Conservation (phyloP, 2,797 vertebrate genomes). For the Chanos chanos region DNA sequence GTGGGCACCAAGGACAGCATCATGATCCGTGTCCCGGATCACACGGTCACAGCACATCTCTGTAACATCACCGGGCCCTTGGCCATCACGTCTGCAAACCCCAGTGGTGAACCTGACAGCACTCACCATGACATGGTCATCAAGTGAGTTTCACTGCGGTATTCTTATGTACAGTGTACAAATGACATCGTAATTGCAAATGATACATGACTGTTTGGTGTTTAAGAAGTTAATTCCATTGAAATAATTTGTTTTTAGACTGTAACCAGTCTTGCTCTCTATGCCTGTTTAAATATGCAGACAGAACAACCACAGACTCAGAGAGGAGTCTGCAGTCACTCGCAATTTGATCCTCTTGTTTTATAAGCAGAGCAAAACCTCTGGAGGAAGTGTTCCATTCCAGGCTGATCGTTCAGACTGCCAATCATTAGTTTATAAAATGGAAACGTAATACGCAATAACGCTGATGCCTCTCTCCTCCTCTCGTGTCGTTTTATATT, state of each 20-base stretch:
- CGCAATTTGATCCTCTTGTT: not conserved
- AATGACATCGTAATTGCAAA: not conserved
- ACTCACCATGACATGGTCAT: conserved; percentile 88
- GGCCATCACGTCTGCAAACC: conserved; percentile 88
- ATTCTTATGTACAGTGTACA: not conserved
- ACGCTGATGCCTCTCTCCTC: not conserved
- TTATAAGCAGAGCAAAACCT: not conserved
- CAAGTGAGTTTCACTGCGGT: conserved; percentile 62
- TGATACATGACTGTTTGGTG: too few relatives aligned
- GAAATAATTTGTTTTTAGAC: too few relatives aligned
- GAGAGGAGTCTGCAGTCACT: not conserved
- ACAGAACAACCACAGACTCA: not conserved
- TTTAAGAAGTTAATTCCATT: too few relatives aligned
- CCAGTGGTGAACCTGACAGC: conserved; percentile 85
- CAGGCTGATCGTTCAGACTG: conserved; percentile 2
- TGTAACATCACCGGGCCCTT: conserved; percentile 84
- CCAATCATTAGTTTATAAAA: not conserved
- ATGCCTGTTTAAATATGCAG: not conserved
- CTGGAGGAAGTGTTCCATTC: not conserved
- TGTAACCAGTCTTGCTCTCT: not conserved
- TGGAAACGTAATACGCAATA: not conserved
- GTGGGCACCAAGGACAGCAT: conserved; percentile 86
- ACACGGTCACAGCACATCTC: conserved; percentile 79
- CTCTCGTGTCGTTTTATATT: not conserved
- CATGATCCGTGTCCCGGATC: conserved; percentile 89